Base-by-base conservation (phyloP, 2,797 vertebrate genomes). In the Petrocephalus schoutedeni region DNA sequence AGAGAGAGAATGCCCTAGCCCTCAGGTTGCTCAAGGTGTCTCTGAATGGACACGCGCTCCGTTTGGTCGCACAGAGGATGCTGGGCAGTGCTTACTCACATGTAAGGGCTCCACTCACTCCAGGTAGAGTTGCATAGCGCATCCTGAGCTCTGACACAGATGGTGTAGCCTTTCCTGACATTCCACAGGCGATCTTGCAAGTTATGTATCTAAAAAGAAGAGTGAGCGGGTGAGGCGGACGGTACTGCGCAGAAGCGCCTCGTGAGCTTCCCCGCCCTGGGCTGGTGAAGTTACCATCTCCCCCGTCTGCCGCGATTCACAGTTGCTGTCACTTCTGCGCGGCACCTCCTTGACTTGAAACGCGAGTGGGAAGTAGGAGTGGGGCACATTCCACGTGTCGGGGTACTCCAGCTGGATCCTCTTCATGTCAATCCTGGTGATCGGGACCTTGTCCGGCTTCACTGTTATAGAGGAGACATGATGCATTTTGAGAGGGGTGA, bases 281-380 rank as follows among this genome's bases (percentile, higher is more conserved):
- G 67, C 0, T 36, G 4, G 1, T 2, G 9, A 0, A 0, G 36
- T 90, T 91, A 95, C 95, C 90, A 90, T 90, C 9, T 9, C 51
- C 1, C 7, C n/a, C 9, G 86, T 91, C 0, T 41, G 16, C 57
- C 32, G 36, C 2, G 92, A 93, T 0, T 91, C 88, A 16, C 91
- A 89, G 0, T 58, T 64, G 87, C 90, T 93, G 9, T 45, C 87
- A 64, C 41, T 91, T 23, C 89, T 92, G 4, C 19, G 61, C 49
- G 3, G 91, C 36, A 94, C 23, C 89, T 93, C 92, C 64, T 88
- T 88, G 36, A 96, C 92, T 90, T 96, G 90, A 83, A 96, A 96
- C 4, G 89, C 94, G 74, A 96, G 94, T 1, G 95, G 95, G 89
- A 95, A 96, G 91, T 94, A 96, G 59, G 95, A 95, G 88, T 89